A percentile compares a stretch with the other conserved stretches of the same genome.
phyloP scores from a whole-genome alignment of 2,888 invertebrate species.

The Drosophila neutralis region DNA sequence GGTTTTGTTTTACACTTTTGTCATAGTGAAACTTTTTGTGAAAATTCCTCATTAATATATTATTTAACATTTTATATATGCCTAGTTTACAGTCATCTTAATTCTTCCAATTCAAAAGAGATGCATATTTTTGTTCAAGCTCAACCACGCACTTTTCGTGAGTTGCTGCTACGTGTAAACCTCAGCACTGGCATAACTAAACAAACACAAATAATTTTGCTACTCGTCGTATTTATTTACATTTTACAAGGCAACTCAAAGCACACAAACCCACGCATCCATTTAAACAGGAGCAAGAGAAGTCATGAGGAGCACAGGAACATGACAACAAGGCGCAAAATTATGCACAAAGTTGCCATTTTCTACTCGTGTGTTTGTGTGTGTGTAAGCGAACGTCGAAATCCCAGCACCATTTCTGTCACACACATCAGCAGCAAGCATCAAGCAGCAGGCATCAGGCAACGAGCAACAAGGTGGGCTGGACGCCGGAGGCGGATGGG shows the following conservation, averaged over 20 bases:
- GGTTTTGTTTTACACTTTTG: too few relatives aligned
- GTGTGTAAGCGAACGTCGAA: conserved; percentile 43
- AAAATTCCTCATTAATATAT: neutral
- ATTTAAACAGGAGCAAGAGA: neutral
- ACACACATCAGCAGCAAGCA: conserved; percentile 34
- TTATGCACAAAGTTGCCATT: conserved; percentile 79
- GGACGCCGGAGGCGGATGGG: neutral
- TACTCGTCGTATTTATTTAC: conserved; percentile 71
- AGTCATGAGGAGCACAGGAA: conserved; percentile 29
- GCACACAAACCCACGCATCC: conserved; percentile 34
- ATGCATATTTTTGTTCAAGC: neutral
- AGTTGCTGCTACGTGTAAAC: conserved; percentile 58
- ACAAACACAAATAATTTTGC: conserved; percentile 56
- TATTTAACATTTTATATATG: neutral
- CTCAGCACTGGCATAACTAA: conserved; percentile 39
- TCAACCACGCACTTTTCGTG: conserved; percentile 20
- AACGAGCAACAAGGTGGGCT: conserved; percentile 67
- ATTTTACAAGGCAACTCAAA: conserved; percentile 72
- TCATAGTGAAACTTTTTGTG: neutral
- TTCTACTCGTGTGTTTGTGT: conserved; percentile 6
- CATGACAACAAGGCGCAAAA: conserved; percentile 79
- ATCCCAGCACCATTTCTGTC: conserved; percentile 69
- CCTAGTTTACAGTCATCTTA: neutral
- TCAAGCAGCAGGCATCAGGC: conserved; percentile 26
- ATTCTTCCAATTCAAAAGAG: neutral